These are phyloP conservation scores for Callorhinus ursinus DNA, from an alignment of 2,113 vertebrate genomes.

Conservation along the genomic window DNA sequence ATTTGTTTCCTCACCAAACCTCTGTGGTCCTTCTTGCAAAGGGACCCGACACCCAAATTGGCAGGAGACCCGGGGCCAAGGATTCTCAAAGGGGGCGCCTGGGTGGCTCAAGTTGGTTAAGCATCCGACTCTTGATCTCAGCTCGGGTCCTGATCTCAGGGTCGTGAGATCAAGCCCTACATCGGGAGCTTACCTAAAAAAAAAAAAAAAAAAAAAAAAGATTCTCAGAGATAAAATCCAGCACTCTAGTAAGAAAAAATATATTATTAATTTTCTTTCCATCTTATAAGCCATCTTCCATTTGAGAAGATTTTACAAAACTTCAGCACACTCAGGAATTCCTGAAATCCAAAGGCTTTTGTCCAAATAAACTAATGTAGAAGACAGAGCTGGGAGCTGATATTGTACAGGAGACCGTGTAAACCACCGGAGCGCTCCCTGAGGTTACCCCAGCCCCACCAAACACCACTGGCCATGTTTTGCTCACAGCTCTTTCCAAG, in stretches of 20 bases:
- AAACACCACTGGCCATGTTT: background rate
- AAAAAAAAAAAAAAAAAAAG: background rate
- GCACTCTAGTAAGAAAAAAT: background rate
- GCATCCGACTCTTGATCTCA: background rate
- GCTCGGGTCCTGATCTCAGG: background rate
- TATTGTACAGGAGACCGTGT: accelerated
- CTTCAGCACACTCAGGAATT: background rate
- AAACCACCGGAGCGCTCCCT: accelerated
- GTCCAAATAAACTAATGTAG: background rate
- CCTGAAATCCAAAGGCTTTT: background rate
- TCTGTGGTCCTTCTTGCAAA: background rate
- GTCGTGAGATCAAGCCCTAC: background rate
- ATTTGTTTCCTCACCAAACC: background rate
- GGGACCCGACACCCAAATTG: accelerated
- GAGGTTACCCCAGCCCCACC: background rate
- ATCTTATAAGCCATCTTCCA: background rate
- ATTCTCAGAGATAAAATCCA: background rate
- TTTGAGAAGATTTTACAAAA: conserved; percentile 12
- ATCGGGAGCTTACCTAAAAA: background rate
- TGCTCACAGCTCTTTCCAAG: background rate
- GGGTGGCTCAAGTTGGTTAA: background rate
- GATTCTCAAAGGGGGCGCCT: background rate
- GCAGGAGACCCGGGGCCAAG: background rate
- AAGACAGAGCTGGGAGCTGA: accelerated
- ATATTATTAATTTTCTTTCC: background rate